Percentiles rank a stretch among this genome's conserved stretches.
These are phyloP conservation scores for Burhinus bistriatus DNA, from an alignment of 2,113 vertebrate genomes.

Conservation along the genomic window DNA sequence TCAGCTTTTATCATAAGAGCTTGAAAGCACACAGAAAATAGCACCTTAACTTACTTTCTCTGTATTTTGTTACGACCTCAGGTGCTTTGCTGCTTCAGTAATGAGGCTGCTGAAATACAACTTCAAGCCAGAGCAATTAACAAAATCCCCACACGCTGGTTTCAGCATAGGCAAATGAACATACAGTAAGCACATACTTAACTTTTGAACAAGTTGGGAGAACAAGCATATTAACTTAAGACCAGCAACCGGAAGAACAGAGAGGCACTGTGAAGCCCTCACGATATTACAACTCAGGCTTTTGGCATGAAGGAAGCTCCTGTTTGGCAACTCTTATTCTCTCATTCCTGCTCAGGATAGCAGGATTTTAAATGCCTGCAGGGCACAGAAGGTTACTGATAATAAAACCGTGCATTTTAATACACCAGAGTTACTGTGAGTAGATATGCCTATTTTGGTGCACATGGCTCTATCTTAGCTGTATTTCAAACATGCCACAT, in stretches of 20 bases:
- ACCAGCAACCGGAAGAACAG: neutral
- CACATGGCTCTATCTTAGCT: neutral
- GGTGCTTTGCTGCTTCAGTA: neutral
- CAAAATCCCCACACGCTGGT: neutral
- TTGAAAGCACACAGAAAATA: neutral
- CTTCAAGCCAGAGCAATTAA: neutral
- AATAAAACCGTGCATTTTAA: conserved; percentile 34
- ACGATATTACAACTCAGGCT: fast-evolving
- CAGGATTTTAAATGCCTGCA: neutral
- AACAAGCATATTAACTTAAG: neutral
- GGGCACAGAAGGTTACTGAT: neutral
- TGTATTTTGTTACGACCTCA: neutral
- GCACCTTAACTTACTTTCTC: neutral
- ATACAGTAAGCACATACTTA: neutral
- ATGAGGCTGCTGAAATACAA: neutral
- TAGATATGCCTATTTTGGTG: neutral
- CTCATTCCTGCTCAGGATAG: neutral
- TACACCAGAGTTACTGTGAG: neutral
- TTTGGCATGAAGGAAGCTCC: neutral
- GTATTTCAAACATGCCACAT: conserved; percentile 25
- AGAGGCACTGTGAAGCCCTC: neutral
- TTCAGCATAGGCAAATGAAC: neutral
- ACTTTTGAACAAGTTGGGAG: neutral
- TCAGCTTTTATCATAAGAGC: neutral
- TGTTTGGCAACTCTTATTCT: neutral